Conservation (phyloP, 2,888 invertebrate species). For the Girardia tigrina region DNA sequence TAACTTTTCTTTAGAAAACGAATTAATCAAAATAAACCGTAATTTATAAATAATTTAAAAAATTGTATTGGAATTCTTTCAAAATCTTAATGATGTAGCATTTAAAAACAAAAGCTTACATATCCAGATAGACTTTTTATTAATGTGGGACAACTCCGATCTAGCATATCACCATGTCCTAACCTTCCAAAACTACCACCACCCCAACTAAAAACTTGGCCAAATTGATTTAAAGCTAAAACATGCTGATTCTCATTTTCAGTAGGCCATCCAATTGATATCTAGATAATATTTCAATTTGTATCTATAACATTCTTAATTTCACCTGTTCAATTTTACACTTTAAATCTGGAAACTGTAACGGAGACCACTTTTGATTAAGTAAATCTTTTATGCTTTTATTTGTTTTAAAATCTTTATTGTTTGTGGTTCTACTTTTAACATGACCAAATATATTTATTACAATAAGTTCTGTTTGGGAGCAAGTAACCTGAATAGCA, state of each 20-base stretch:
- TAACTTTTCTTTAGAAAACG: no score
- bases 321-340: constrained; percentile 10
- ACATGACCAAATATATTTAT: not conserved
- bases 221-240: not conserved
- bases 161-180: not conserved
- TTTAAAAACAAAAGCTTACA: no score
- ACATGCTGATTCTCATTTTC: not conserved
- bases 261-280: not conserved
- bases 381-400: no score
- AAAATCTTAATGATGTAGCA: no score
- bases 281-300: not conserved
- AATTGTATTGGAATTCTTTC: no score
- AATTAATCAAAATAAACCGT: no score
- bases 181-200: not conserved
- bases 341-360: constrained; percentile 3
- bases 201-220: not conserved
- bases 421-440: not conserved
- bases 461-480: not conserved
- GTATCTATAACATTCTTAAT: not conserved
- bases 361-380: not conserved
- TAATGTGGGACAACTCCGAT: not conserved
- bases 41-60: no score
- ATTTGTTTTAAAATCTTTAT: not conserved
- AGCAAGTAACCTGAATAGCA: not conserved
- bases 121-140: not conserved